Conservation (phyloP, 2,113 vertebrate genomes). For the Lasiurus cinereus region DNA sequence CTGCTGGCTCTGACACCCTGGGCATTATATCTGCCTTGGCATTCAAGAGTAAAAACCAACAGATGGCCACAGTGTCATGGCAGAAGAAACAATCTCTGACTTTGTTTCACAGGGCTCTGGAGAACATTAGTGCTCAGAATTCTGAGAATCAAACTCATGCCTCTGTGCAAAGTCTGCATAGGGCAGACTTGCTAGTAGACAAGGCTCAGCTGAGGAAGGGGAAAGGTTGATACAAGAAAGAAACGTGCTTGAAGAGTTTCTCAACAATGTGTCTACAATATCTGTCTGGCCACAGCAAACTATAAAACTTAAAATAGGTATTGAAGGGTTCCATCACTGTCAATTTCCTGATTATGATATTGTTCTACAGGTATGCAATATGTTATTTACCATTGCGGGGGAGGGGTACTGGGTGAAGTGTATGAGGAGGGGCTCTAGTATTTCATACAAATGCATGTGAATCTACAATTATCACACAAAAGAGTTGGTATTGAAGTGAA, state of each 20-base stretch:
- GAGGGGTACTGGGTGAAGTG: background rate
- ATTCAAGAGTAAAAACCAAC: constrained; percentile 39
- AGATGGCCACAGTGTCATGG: constrained; percentile 32
- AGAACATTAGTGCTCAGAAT: constrained; percentile 25
- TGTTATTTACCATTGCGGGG: background rate
- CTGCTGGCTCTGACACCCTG: background rate
- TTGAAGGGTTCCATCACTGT: background rate
- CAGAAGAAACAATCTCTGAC: constrained; percentile 39
- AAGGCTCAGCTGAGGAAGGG: background rate
- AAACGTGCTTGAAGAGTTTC: background rate
- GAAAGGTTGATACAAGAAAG: background rate
- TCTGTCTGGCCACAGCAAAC: constrained; percentile 18
- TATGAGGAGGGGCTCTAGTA: background rate
- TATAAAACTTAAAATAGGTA: background rate
- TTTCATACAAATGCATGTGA: background rate
- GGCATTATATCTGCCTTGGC: background rate
- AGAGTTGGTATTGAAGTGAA: background rate
- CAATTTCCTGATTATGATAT: background rate
- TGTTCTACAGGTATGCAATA: background rate
- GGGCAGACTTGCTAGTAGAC: background rate
- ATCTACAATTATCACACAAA: background rate
- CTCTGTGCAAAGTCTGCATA: background rate
- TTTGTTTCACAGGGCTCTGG: background rate
- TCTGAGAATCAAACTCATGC: background rate
- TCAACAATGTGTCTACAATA: background rate